Evolutionary conservation across 2,113 vertebrate genomes (phyloP).

Genomic region (Zapornia atra): DNA sequence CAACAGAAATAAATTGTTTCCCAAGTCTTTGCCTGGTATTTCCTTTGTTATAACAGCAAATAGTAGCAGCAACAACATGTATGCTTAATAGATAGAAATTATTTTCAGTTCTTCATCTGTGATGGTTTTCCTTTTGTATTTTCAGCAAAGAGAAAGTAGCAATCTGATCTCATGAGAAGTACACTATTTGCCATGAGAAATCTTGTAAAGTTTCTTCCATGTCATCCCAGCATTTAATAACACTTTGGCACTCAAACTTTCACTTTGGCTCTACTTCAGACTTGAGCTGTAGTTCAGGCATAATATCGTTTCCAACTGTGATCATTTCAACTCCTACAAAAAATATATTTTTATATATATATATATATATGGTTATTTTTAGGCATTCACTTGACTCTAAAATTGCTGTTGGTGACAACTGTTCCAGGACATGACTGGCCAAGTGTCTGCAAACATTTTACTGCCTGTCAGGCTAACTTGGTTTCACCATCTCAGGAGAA

Average conservation of each 20-base stretch:
- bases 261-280: neutral
- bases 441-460: constrained; percentile 4
- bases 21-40: neutral
- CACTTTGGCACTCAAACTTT: neutral
- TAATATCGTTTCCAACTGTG: neutral
- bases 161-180: neutral
- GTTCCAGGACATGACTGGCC: neutral
- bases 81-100: neutral
- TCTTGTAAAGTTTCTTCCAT: neutral
- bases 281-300: neutral
- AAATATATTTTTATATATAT: neutral
- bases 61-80: neutral
- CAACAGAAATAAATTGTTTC: neutral
- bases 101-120: neutral
- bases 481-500: neutral
- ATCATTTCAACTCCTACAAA: neutral
- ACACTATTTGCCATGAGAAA: neutral
- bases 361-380: neutral
- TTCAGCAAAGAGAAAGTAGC: neutral
- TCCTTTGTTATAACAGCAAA: neutral
- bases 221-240: neutral
- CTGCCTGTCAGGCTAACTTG: neutral
- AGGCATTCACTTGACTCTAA: neutral
- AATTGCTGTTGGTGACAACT: constrained; percentile 6
- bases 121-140: neutral